Percentiles rank a stretch among this genome's conserved stretches.
These are phyloP conservation scores for Planiliza haematocheilus DNA, from an alignment of 2,113 vertebrate species.

Conservation along the genomic window DNA sequence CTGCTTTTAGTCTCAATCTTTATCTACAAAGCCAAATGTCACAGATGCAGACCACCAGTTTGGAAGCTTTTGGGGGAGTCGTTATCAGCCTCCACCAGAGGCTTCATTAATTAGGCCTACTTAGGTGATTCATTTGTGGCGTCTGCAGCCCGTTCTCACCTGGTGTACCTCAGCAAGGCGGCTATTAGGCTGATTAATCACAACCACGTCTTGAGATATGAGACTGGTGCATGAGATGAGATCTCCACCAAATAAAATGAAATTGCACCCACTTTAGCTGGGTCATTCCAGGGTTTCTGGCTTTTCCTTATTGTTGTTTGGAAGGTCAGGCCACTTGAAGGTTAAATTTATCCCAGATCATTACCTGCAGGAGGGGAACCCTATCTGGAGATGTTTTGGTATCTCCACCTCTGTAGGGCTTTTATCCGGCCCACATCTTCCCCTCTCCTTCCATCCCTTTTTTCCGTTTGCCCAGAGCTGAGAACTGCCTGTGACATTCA, in stretches of 20 bases:
- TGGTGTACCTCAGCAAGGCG: slow-evolving; percentile 70
- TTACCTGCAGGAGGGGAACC: slow-evolving; percentile 44
- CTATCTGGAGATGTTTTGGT: slow-evolving; percentile 46
- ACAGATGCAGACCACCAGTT: slow-evolving; percentile 69
- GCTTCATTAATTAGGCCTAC: slow-evolving; percentile 76
- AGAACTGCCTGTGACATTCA: slow-evolving; percentile 58
- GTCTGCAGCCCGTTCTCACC: slow-evolving; percentile 73
- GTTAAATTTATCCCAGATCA: slow-evolving; percentile 57
- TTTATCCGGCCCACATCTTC: slow-evolving; percentile 56
- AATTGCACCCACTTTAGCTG: neutral
- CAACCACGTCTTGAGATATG: slow-evolving; percentile 50
- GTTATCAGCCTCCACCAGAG: slow-evolving; percentile 71
- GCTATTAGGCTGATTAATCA: slow-evolving; percentile 76
- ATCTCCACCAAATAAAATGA: neutral
- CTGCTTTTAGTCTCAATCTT: slow-evolving; percentile 46
- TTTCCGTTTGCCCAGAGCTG: slow-evolving; percentile 41
- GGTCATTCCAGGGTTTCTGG: slow-evolving; percentile 4
- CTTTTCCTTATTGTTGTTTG: slow-evolving; percentile 8
- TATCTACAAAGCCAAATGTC: slow-evolving; percentile 67
- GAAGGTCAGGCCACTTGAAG: slow-evolving; percentile 53
- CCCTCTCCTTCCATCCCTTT: slow-evolving; percentile 15
- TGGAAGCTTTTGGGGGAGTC: slow-evolving; percentile 55
- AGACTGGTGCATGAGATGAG: slow-evolving; percentile 11
- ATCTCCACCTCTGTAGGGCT: slow-evolving; percentile 45
- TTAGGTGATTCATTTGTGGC: slow-evolving; percentile 76